Evolutionary conservation across 2,797 vertebrate species (phyloP), one percentile per base, ranked within the genome.

Genomic region (Sebastes vulpes): DNA sequence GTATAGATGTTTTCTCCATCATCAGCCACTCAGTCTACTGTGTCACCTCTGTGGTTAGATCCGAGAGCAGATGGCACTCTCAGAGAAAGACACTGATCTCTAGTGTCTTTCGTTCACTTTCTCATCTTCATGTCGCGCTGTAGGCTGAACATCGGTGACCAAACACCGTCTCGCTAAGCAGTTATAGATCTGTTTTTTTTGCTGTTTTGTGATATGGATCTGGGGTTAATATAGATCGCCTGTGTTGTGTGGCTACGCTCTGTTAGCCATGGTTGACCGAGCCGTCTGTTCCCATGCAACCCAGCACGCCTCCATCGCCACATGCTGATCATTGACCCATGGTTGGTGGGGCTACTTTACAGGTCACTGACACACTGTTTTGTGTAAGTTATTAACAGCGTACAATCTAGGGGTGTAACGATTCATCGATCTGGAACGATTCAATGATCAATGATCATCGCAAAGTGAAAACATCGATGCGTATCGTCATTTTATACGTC

Each of bases 291-390:
- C 69, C 81, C 82, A 87, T 84, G 84, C 75, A 88, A 80, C 74
- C 32, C 60, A 74, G 54, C 68, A 25, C 52, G 35, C 70, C 66
- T 85, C 77, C 78, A 80, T 90, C 86, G 76, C 18, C 70, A 14
- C 82, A 28, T 80, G 84, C 73, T 61, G 88, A 81, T 42, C 78
- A 75, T 46, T 91, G 88, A 90, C 86, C 91, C 79, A 7, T 86
- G 46, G 60, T 53, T 66, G 75, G 29, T 79, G 77, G 60, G 63
- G 12, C 71, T 81, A 77, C 77, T 77, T 70, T 87, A 58, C 72
- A 32, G 38, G 84, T 74, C 79, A 85, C 61, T 73, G 73, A 84
- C 82, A 59, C 65, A 72, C 42, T 67, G 77, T 85, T 85, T 85
- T 88, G 72, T 80, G 58, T 21, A 35, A 42, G 74, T 71, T 81